A percentile compares a stretch with the other conserved stretches of the same genome.
phyloP scores from a whole-genome alignment of 2,113 vertebrate genomes.

The Hepsetus odoe region DNA sequence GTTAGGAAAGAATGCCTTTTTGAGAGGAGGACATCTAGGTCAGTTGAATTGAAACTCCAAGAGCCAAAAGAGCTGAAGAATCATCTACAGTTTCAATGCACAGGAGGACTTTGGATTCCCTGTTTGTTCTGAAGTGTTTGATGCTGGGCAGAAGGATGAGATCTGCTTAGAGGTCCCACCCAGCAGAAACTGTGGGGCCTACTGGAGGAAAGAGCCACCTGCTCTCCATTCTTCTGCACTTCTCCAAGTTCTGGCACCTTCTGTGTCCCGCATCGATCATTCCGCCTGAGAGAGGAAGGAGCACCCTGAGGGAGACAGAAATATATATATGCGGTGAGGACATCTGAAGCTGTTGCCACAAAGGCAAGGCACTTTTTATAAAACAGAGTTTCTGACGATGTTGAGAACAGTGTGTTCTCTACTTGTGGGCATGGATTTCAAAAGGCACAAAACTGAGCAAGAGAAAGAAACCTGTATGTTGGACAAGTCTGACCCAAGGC shows the following conservation, averaged over 20 bases:
- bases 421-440: not conserved
- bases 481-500: not conserved
- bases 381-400: not conserved
- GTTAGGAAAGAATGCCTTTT: not conserved
- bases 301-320: conserved; percentile 3
- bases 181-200: not conserved
- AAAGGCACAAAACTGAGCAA: not conserved
- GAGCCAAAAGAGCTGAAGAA: not conserved
- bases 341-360: not conserved
- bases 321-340: not conserved
- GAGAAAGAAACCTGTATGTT: not conserved
- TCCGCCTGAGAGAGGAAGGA: conserved; percentile 4
- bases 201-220: too few relatives aligned
- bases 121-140: conserved; percentile 34
- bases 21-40: not conserved
- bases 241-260: not conserved
- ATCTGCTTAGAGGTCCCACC: not conserved
- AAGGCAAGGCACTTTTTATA: not conserved
- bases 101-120: conserved; percentile 1
- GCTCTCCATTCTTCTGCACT: not conserved
- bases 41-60: not conserved
- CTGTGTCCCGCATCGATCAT: not conserved
- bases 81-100: not conserved
- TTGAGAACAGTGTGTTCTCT: conserved; percentile 17
- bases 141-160: not conserved